Conservation (phyloP, 2,797 vertebrate genomes). For the Pantherophis vulpinus region DNA sequence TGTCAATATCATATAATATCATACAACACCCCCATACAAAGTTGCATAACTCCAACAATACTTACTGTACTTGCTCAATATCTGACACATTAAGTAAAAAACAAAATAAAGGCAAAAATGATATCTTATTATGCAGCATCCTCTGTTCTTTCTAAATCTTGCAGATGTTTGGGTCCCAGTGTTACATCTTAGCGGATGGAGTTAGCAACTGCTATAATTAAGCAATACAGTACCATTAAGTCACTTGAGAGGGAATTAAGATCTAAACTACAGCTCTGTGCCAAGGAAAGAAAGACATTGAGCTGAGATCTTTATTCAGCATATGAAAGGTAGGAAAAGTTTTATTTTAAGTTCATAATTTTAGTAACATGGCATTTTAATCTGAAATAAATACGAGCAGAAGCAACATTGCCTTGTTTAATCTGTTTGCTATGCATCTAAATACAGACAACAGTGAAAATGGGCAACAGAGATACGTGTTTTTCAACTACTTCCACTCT, state of each 20-base stretch:
- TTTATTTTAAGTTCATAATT: constrained; percentile 57
- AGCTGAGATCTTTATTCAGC: constrained; percentile 73
- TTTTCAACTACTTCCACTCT: not conserved
- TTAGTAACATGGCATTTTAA: constrained; percentile 25
- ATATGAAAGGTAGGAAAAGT: constrained; percentile 59
- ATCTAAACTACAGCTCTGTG: constrained; percentile 74
- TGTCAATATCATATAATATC: not conserved
- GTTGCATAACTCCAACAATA: constrained; percentile 52
- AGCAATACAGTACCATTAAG: constrained; percentile 75
- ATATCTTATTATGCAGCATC: constrained; percentile 68
- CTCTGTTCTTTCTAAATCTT: constrained; percentile 65
- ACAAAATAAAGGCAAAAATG: constrained; percentile 68
- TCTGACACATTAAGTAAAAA: constrained; percentile 67
- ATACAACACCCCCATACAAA: not conserved
- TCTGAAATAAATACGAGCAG: not conserved
- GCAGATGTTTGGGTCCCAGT: constrained; percentile 76
- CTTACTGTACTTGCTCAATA: constrained; percentile 55
- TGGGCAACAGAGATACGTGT: not conserved
- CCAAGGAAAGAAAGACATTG: constrained; percentile 71
- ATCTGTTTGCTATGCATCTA: not conserved
- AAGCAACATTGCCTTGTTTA: not conserved
- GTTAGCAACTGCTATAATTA: constrained; percentile 78
- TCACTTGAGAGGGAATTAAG: constrained; percentile 79
- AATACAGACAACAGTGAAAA: not conserved
- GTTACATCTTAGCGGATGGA: constrained; percentile 71